Evolutionary conservation across 2,888 invertebrate species (phyloP), one percentile per base, ranked within the genome.

Genomic region (Tolmerus cingulatus): DNA sequence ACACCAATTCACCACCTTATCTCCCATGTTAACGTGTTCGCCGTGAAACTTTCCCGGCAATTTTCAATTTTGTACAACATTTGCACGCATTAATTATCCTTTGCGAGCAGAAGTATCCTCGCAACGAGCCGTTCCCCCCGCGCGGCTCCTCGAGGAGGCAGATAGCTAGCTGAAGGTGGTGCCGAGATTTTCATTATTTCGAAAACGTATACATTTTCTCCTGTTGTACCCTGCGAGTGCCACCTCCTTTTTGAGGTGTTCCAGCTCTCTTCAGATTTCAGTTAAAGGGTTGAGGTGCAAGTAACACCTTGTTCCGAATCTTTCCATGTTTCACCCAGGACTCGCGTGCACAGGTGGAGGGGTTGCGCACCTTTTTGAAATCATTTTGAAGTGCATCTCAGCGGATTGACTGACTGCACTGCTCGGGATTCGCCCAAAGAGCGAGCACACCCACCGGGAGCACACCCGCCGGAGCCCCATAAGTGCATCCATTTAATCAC

Each of bases 401-500:
- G 9, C 19, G 76, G 34, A 40, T 40, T 34, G 76, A 76, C 34
- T 40, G 40, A 76, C 34, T 34, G 76, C 37, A 76, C 19, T 66
- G 66, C 23, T 23, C 66, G 12, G 66, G 66, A 76, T 37, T 37
- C n/a, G 78, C 46, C 30, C 57, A 57, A 37, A 37, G 19, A n/a
- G 27, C 7, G 37, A 34, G 23, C 66, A 81, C 55, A 81, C 55
- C 37, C 30, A 27, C 27, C n/a, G 27, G 76, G 76, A n/a, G 23
- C 66, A 37, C 3, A 81, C 55, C 37, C 30, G 66, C 23, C 78
- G 40, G 66, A 57, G 51, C 34, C 19, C n/a, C 34, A 19, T 66
- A 86, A 86, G 85, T 86, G 84, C 88, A 88, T 87, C 87, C 88
- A 88, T 88, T 88, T 88, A 87, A 87, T 88, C 85, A 76, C 86